These are phyloP conservation scores for Sturnus vulgaris DNA, from an alignment of 2,113 vertebrate genomes.

Conservation along the genomic window DNA sequence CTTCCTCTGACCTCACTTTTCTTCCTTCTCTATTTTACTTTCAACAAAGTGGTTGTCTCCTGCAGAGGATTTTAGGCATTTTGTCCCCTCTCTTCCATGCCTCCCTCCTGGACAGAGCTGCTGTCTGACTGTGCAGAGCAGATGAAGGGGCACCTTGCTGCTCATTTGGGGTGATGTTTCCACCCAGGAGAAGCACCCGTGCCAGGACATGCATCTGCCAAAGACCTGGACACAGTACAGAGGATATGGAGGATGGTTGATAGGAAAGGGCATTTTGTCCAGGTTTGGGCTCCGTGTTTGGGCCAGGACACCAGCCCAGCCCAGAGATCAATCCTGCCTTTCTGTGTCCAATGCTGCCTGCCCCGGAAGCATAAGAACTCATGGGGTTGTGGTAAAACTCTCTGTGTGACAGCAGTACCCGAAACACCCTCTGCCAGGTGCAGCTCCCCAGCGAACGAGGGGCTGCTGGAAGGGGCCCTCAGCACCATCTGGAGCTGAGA, in stretches of 20 bases:
- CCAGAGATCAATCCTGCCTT: not conserved
- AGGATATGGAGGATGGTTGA: not conserved
- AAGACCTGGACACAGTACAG: not conserved
- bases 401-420: rapidly evolving
- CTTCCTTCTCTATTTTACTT: not conserved
- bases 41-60: not conserved
- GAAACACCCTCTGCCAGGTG: not conserved
- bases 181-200: not conserved
- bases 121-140: not conserved
- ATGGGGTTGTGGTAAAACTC: not conserved
- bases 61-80: not conserved
- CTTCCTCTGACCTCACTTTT: not conserved
- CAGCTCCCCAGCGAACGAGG: not conserved
- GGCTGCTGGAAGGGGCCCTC: not conserved
- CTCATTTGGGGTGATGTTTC: not conserved
- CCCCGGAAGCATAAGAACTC: not conserved
- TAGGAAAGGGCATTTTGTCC: not conserved
- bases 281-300: not conserved
- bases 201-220: not conserved
- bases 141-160: not conserved
- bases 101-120: not conserved
- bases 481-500: not conserved
- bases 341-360: not conserved
- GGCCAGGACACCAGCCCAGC: not conserved
- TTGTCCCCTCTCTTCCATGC: not conserved